These are phyloP conservation scores for Chrysopa pallens DNA, from an alignment of 1,140 invertebrate species.

Conservation along the genomic window DNA sequence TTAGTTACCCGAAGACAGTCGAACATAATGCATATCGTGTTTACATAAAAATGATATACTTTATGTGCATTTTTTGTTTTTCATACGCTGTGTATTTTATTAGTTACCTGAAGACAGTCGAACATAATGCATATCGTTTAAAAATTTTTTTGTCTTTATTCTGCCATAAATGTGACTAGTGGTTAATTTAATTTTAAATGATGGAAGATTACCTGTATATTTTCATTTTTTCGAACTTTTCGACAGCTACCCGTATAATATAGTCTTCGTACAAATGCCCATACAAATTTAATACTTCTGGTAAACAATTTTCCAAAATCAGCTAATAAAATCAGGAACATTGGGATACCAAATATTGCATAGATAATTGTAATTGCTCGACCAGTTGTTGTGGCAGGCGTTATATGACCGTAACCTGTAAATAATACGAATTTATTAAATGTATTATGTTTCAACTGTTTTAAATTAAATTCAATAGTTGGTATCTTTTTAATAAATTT, in stretches of 20 bases:
- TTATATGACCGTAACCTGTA: conserved; percentile 87
- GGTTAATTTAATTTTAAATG: too few species aligned
- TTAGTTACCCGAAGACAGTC: too few species aligned
- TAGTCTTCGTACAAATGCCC: conserved; percentile 70
- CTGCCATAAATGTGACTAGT: too few species aligned
- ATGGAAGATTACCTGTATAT: conserved; percentile 43
- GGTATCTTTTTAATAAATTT: not conserved
- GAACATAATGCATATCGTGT: too few species aligned
- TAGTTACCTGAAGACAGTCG: too few species aligned
- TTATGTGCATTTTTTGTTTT: too few species aligned
- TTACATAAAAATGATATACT: too few species aligned
- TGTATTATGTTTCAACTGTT: not conserved
- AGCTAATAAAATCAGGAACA: conserved; percentile 78
- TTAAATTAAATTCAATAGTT: not conserved
- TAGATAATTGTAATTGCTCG: conserved; percentile 80
- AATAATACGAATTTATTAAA: conserved; percentile 11
- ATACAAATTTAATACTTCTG: conserved; percentile 81
- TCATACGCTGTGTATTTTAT: too few species aligned
- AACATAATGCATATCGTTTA: too few species aligned
- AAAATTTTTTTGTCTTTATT: too few species aligned
- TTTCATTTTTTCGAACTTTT: conserved; percentile 51
- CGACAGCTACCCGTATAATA: conserved; percentile 72
- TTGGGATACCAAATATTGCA: conserved; percentile 85
- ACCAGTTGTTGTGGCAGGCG: conserved; percentile 68
- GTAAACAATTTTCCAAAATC: conserved; percentile 88